These are phyloP conservation scores for Pocillopora damicornis DNA, from an alignment of 64 coral and sea anemone genomes.

Conservation along the genomic window DNA sequence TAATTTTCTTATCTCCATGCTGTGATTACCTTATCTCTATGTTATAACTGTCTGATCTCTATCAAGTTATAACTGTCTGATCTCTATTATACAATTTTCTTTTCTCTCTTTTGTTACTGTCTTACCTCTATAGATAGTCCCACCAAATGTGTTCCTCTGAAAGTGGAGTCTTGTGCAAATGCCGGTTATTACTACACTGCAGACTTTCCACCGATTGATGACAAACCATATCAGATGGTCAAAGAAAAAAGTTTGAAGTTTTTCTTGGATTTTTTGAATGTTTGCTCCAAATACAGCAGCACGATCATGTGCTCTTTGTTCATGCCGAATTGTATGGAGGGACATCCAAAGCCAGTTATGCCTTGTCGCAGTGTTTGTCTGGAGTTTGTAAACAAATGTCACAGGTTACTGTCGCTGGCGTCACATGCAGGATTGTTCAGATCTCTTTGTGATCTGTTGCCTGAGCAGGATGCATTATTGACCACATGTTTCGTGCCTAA, in stretches of 20 bases:
- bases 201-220: constrained; percentile 39
- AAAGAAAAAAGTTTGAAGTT: constrained; percentile 28
- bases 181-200: constrained; percentile 52
- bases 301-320: constrained; percentile 39
- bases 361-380: constrained; percentile 49
- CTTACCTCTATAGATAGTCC: constrained; percentile 13
- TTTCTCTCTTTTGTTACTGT: not conserved
- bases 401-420: not conserved
- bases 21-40: too few relatives aligned
- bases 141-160: constrained; percentile 41
- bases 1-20: too few relatives aligned
- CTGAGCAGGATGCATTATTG: constrained; percentile 7
- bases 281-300: constrained; percentile 18
- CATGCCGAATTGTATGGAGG: constrained; percentile 44
- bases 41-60: too few relatives aligned
- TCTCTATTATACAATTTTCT: not conserved
- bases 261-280: constrained; percentile 2
- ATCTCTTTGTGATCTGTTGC: constrained; percentile 43
- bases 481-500: constrained; percentile 39
- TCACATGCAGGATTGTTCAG: constrained; percentile 42
- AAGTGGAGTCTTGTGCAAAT: not conserved
- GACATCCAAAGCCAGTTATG: not conserved
- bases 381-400: constrained; percentile 39
- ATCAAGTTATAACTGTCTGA: too few relatives aligned
- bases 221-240: constrained; percentile 39